These are phyloP conservation scores for Eubucco bourcierii DNA, from an alignment of 2,113 vertebrate genomes.

Conservation along the genomic window DNA sequence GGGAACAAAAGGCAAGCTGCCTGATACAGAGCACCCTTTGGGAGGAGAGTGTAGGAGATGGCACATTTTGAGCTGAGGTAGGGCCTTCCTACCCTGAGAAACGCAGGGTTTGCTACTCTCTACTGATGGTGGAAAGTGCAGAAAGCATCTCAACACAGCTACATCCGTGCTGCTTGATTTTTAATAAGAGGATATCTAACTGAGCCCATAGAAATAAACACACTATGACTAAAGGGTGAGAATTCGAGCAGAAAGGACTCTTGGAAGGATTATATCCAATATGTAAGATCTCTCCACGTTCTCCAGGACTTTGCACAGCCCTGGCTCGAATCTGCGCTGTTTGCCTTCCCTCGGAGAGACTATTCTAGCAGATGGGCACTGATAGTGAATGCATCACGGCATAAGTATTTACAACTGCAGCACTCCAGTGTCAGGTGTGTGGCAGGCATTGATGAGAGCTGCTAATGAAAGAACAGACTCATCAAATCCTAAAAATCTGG, in stretches of 20 bases:
- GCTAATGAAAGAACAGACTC: not conserved
- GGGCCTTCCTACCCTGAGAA: not conserved
- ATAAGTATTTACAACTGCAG: not conserved
- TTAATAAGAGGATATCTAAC: not conserved
- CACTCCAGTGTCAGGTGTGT: not conserved
- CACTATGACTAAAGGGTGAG: not conserved
- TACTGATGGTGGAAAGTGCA: not conserved
- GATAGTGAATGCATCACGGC: not conserved
- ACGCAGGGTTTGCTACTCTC: not conserved
- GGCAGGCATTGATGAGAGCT: not conserved
- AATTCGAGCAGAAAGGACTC: not conserved
- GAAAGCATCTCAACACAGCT: not conserved
- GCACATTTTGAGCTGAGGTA: not conserved
- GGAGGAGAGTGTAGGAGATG: not conserved
- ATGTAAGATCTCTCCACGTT: not conserved
- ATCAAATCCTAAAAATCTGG: not conserved
- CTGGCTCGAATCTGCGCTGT: not conserved
- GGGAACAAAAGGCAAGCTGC: not conserved
- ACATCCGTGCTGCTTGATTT: not conserved
- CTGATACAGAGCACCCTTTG: not conserved
- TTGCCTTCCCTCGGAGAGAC: not conserved
- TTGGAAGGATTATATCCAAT: not conserved
- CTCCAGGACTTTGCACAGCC: not conserved
- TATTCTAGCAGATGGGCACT: not conserved
- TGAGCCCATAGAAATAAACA: not conserved